Conservation (phyloP, 2,888 invertebrate species). For the Acholoe squamosa region DNA sequence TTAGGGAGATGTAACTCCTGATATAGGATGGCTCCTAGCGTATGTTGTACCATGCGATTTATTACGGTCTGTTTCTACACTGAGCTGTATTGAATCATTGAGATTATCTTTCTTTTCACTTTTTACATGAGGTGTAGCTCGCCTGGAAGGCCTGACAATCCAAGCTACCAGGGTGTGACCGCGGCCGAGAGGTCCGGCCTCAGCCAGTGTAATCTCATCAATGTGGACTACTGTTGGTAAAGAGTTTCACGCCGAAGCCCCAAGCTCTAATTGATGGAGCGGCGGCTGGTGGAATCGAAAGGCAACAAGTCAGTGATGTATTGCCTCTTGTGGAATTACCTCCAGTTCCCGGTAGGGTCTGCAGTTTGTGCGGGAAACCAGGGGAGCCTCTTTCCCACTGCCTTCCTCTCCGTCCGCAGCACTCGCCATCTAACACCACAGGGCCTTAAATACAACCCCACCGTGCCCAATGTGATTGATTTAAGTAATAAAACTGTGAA, state of each 20-base stretch:
- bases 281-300: neutral
- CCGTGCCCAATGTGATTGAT: neutral
- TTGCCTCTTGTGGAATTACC: conserved; percentile 6
- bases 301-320: conserved; percentile 36
- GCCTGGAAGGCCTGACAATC: too few species aligned
- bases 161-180: too few species aligned
- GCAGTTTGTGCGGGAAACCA: neutral
- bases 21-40: too few species aligned
- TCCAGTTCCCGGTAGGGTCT: neutral
- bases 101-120: too few species aligned
- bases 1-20: too few species aligned
- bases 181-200: neutral
- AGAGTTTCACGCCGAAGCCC: conserved; percentile 9
- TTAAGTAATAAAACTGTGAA: conserved; percentile 6
- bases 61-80: too few species aligned
- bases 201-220: neutral
- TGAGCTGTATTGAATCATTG: too few species aligned
- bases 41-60: too few species aligned
- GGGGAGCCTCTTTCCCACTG: neutral
- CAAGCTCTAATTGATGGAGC: conserved; percentile 41
- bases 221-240: neutral
- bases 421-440: neutral
- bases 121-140: too few species aligned
- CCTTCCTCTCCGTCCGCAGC: neutral
- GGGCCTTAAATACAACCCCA: conserved; percentile 1